Conservation (phyloP, 2,113 vertebrate species). For the Scomber colias region DNA sequence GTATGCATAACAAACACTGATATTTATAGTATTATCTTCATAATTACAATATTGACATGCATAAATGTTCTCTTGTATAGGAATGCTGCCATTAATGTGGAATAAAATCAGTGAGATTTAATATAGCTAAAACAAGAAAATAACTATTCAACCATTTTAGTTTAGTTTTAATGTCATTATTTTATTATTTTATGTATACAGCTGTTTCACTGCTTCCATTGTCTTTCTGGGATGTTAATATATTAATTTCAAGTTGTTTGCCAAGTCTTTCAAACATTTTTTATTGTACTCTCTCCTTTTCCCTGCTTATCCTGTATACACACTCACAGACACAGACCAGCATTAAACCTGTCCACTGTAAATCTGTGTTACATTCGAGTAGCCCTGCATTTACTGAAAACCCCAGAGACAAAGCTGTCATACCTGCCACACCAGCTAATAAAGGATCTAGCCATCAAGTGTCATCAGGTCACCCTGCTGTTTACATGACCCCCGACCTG, state of each 20-base stretch:
- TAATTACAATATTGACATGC: not conserved
- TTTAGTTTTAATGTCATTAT: too few relatives aligned
- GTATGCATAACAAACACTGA: not conserved
- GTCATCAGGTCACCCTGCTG: not conserved
- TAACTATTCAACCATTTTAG: too few relatives aligned
- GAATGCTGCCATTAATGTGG: not conserved
- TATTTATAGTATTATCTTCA: not conserved
- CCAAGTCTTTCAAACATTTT: not conserved
- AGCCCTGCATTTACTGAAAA: not conserved
- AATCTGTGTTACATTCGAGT: not conserved
- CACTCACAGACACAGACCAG: constrained; percentile 6
- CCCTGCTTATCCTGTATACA: constrained; percentile 3
- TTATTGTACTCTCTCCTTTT: not conserved
- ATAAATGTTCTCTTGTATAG: not conserved
- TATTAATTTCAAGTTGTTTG: not conserved
- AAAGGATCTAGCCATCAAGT: not conserved
- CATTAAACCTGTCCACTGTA: not conserved
- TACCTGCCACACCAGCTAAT: not conserved
- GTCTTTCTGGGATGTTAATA: too few relatives aligned
- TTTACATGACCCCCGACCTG: not conserved
- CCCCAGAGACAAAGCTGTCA: not conserved
- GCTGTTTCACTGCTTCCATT: too few relatives aligned
- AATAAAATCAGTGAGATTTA: too few relatives aligned
- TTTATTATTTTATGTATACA: too few relatives aligned
- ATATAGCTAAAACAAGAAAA: too few relatives aligned